Conservation (phyloP, 2,888 invertebrate species). For the Trimorus sp. region DNA sequence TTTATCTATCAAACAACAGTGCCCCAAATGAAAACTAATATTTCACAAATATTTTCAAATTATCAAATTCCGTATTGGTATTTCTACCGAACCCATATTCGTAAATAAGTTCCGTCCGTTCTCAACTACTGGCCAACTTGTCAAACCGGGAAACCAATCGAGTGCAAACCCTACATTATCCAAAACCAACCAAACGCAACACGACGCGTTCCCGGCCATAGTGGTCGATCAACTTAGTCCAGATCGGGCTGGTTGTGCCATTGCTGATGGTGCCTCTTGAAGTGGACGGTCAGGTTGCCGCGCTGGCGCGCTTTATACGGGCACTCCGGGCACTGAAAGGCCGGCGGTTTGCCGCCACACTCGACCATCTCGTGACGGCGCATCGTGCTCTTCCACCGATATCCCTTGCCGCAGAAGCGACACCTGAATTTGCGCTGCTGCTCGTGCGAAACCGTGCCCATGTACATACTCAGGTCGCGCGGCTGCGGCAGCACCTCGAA, state of each 20-base stretch:
- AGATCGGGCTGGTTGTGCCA: slow-evolving; percentile 31
- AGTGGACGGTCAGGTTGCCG: slow-evolving; percentile 91
- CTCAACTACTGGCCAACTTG: too few species aligned
- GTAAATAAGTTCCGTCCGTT: too few species aligned
- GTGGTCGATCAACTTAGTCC: slow-evolving; percentile 58
- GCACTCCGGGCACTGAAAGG: slow-evolving; percentile 91
- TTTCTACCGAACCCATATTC: too few species aligned
- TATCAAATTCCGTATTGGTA: too few species aligned
- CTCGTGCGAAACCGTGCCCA: slow-evolving; percentile 82
- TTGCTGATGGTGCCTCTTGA: slow-evolving; percentile 88
- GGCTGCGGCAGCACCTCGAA: slow-evolving; percentile 80
- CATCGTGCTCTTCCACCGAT: slow-evolving; percentile 93
- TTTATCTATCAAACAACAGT: too few species aligned
- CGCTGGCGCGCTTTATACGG: slow-evolving; percentile 90
- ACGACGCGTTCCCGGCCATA: neutral
- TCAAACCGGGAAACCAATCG: too few species aligned
- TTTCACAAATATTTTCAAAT: too few species aligned
- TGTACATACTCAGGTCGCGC: slow-evolving; percentile 80
- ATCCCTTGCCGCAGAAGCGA: slow-evolving; percentile 92
- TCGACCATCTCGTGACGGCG: slow-evolving; percentile 92
- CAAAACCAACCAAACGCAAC: too few species aligned
- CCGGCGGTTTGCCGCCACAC: slow-evolving; percentile 91
- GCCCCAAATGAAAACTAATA: too few species aligned
- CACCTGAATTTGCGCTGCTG: slow-evolving; percentile 88
- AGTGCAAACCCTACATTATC: too few species aligned